These are phyloP conservation scores for Mechanitis messenoides DNA, from an alignment of 2,888 invertebrate genomes.

Conservation along the genomic window DNA sequence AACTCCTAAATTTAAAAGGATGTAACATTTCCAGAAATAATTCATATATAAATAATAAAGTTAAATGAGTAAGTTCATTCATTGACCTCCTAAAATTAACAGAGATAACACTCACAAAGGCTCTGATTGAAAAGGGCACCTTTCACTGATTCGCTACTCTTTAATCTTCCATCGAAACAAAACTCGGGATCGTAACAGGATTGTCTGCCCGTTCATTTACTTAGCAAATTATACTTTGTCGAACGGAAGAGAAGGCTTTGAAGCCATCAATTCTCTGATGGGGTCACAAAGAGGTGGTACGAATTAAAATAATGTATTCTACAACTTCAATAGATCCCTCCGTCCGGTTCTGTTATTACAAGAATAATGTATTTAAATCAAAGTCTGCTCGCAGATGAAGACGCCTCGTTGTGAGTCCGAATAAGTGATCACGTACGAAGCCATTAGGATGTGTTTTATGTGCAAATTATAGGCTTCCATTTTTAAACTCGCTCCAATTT, in stretches of 20 bases:
- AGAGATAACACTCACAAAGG: conserved; percentile 68
- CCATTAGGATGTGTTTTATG: conserved; percentile 75
- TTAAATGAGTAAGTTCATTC: conserved; percentile 53
- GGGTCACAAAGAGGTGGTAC: conserved; percentile 75
- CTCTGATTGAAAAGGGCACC: conserved; percentile 60
- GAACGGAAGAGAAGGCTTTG: conserved; percentile 75
- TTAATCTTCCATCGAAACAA: conserved; percentile 74
- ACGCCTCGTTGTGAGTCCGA: conserved; percentile 66
- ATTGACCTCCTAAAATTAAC: conserved; percentile 70
- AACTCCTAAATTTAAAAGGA: conserved; percentile 13
- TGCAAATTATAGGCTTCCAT: conserved; percentile 74
- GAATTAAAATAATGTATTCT: conserved; percentile 77
- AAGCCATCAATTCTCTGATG: conserved; percentile 74
- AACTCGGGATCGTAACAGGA: conserved; percentile 69
- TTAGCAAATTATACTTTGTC: conserved; percentile 77
- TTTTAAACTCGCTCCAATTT: conserved; percentile 66
- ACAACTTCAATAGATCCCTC: conserved; percentile 71
- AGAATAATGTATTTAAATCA: conserved; percentile 77
- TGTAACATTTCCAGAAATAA: conserved; percentile 39
- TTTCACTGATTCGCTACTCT: conserved; percentile 67
- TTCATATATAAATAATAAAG: conserved; percentile 60
- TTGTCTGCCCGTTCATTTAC: conserved; percentile 75
- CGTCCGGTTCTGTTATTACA: conserved; percentile 73
- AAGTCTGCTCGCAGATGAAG: conserved; percentile 73
- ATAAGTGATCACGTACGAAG: conserved; percentile 73